These are phyloP conservation scores for Forbesichthys agassizii DNA, from an alignment of 2,113 vertebrate genomes.

Conservation along the genomic window DNA sequence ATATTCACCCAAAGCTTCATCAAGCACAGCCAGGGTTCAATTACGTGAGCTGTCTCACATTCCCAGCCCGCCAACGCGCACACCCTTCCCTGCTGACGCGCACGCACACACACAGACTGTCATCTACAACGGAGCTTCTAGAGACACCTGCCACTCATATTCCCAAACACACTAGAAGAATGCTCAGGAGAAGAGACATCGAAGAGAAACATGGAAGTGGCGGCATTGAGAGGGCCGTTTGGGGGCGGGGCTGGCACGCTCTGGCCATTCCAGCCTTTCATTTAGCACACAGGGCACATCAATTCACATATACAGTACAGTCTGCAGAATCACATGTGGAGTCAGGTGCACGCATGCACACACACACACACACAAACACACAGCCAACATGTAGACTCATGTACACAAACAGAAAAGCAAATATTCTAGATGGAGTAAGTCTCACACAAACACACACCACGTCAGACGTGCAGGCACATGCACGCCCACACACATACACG, in stretches of 20 bases:
- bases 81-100: conserved; percentile 20
- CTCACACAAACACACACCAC: not conserved
- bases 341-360: not conserved
- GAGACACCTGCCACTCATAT: conserved; percentile 64
- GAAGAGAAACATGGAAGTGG: conserved; percentile 54
- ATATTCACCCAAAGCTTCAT: conserved; percentile 64
- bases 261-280: not conserved
- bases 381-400: not conserved
- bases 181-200: conserved; percentile 15
- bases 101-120: conserved; percentile 42
- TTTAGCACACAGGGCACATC: not conserved
- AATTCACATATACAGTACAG: not conserved
- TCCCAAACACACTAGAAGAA: conserved; percentile 18
- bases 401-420: no score
- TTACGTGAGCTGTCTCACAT: conserved; percentile 49
- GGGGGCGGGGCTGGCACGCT: conserved; percentile 24
- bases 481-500: not conserved
- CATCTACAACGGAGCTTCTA: conserved; percentile 49
- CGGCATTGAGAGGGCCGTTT: conserved; percentile 47
- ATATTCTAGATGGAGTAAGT: no score
- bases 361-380: conserved; percentile 5
- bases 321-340: not conserved
- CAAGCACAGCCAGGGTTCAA: conserved; percentile 63
- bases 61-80: conserved; percentile 17
- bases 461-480: not conserved